phyloP scores from a whole-genome alignment of 2,888 invertebrate species.

The Clivina fossor region DNA sequence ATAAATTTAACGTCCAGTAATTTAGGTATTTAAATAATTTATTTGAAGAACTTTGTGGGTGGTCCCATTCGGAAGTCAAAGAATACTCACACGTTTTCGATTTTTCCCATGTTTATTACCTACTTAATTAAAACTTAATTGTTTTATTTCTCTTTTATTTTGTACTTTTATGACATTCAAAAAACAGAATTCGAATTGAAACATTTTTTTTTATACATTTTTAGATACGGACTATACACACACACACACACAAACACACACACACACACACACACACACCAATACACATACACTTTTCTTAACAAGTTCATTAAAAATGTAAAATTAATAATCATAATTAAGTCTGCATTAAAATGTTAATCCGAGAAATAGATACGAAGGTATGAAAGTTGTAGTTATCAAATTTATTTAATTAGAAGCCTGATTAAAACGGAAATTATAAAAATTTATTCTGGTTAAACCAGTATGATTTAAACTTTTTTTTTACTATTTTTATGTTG shows the following conservation, averaged over 20 bases:
- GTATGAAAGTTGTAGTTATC: conserved; percentile 22
- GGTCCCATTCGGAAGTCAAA: neutral
- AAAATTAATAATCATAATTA: conserved; percentile 22
- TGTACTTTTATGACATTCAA: conserved; percentile 9
- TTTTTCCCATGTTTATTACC: conserved; percentile 2
- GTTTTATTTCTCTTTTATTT: conserved; percentile 24
- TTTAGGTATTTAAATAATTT: conserved; percentile 16
- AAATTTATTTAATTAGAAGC: conserved; percentile 25
- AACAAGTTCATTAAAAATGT: conserved; percentile 15
- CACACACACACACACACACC: no score
- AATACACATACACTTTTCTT: no score
- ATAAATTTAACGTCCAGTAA: no score
- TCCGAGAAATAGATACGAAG: conserved; percentile 10
- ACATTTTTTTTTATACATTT: no score
- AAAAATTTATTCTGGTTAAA: no score
- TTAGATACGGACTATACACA: no score
- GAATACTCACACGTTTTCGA: neutral
- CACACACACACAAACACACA: no score
- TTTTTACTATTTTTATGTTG: no score
- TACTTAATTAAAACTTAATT: conserved; percentile 25
- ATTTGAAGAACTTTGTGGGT: conserved; percentile 11
- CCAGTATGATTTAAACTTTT: no score
- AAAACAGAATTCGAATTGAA: no score
- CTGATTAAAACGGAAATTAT: no score
- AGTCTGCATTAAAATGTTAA: conserved; percentile 10